A percentile compares a stretch with the other conserved stretches of the same genome.
Evolutionary conservation across 2,113 vertebrate genomes (phyloP).

Genomic region (Gobiocypris rarus): DNA sequence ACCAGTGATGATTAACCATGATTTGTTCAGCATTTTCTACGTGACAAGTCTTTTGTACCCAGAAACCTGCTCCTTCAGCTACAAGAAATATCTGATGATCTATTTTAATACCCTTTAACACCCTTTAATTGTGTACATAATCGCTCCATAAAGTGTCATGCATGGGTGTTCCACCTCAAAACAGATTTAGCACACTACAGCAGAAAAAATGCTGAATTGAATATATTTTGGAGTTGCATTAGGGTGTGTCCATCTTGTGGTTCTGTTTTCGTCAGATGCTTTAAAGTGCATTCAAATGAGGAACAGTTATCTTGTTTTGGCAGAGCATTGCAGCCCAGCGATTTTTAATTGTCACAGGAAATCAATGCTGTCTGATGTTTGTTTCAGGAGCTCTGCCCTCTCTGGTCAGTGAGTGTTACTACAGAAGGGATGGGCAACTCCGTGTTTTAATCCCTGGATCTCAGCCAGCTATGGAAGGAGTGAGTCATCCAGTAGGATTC

Average conservation of each 20-base stretch:
- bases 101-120: not conserved
- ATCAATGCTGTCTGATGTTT: not conserved
- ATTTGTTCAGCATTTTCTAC: not conserved
- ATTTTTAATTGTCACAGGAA: not conserved
- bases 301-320: not conserved
- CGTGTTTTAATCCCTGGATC: constrained; percentile 51
- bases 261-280: not conserved
- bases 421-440: constrained; percentile 21
- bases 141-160: not conserved
- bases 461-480: constrained; percentile 57
- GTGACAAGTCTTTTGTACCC: not conserved
- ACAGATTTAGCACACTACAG: not conserved
- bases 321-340: not conserved
- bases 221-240: not conserved
- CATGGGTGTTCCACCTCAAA: not conserved
- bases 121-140: not conserved
- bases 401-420: constrained; percentile 26
- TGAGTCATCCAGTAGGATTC: constrained; percentile 59
- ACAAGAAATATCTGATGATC: not conserved
- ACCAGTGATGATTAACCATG: not conserved
- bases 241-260: not conserved
- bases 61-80: not conserved
- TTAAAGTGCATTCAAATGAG: not conserved
- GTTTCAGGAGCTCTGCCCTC: constrained; percentile 26
- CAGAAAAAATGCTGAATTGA: not conserved